A percentile compares a stretch with the other conserved stretches of the same genome.
Evolutionary conservation across 2,888 invertebrate species (phyloP).

Genomic region (Chrysolina haemoptera): DNA sequence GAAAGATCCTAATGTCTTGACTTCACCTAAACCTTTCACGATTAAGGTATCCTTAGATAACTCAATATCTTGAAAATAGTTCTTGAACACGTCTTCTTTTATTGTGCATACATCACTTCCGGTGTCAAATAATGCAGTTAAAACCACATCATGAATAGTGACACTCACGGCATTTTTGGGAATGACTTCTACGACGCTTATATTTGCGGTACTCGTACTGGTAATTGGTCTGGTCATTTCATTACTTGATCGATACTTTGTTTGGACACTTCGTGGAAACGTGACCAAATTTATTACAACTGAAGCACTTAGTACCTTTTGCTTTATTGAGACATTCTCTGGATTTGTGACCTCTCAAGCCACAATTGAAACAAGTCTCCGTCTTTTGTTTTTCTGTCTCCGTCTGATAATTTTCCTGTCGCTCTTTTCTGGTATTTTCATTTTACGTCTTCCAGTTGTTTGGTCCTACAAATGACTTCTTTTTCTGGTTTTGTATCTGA

Average conservation of each 20-base stretch:
- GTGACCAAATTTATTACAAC: slow-evolving; percentile 48
- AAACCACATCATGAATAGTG: slow-evolving; percentile 25
- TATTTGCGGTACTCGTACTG: slow-evolving; percentile 7
- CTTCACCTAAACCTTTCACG: too few species aligned
- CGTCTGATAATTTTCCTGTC: slow-evolving; percentile 13
- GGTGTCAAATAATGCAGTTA: slow-evolving; percentile 41
- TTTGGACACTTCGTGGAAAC: slow-evolving; percentile 39
- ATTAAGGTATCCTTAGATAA: too few species aligned
- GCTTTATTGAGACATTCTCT: slow-evolving; percentile 37
- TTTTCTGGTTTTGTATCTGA: slow-evolving; percentile 29
- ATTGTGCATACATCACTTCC: slow-evolving; percentile 45
- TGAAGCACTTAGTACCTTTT: slow-evolving; percentile 50
- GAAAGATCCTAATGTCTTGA: slow-evolving; percentile 44
- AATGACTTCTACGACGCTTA: slow-evolving; percentile 31
- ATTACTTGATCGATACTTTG: background rate
- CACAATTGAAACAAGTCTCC: slow-evolving; percentile 42
- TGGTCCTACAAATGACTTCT: background rate
- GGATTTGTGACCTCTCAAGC: slow-evolving; percentile 37
- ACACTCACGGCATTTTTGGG: slow-evolving; percentile 35
- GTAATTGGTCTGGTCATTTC: background rate
- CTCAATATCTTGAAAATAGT: slow-evolving; percentile 27
- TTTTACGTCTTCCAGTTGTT: slow-evolving; percentile 12
- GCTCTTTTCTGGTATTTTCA: slow-evolving; percentile 13
- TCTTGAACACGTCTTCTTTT: slow-evolving; percentile 43
- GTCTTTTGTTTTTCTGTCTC: background rate